phyloP scores from a whole-genome alignment of 2,888 invertebrate species.

The Physocephala rufipes region DNA sequence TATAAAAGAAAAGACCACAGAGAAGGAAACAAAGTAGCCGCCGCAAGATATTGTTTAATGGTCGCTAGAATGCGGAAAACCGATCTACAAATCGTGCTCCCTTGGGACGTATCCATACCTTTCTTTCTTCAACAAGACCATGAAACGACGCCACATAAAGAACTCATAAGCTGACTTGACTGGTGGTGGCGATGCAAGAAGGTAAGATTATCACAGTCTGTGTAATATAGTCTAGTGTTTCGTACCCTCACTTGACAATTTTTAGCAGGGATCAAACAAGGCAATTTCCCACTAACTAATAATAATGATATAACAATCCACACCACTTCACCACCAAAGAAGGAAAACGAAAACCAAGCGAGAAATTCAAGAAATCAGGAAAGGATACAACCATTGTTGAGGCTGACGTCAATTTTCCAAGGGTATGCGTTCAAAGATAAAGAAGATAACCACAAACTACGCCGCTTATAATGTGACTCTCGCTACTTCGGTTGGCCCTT shows the following conservation, averaged over 20 bases:
- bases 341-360: not conserved
- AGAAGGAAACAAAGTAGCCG: not conserved
- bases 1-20: constrained; percentile 1
- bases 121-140: not conserved
- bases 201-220: too few relatives aligned
- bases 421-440: constrained; percentile 34
- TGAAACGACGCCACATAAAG: not conserved
- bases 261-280: not conserved
- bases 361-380: not conserved
- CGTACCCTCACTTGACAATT: not conserved
- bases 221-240: too few relatives aligned
- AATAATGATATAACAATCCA: constrained; percentile 20
- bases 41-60: constrained; percentile 11
- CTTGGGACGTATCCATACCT: not conserved
- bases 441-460: constrained; percentile 15
- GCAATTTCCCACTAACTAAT: constrained; percentile 31
- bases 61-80: not conserved
- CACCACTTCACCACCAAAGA: too few relatives aligned
- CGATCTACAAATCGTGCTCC: not conserved
- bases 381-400: not conserved
- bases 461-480: constrained; percentile 9
- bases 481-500: not conserved
- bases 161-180: not conserved
- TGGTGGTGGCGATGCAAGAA: too few relatives aligned
- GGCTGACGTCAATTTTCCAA: constrained; percentile 27